Evolutionary conservation across 2,888 invertebrate species (phyloP), one percentile per base, ranked within the genome.

Genomic region (Linhomoeus sp.): DNA sequence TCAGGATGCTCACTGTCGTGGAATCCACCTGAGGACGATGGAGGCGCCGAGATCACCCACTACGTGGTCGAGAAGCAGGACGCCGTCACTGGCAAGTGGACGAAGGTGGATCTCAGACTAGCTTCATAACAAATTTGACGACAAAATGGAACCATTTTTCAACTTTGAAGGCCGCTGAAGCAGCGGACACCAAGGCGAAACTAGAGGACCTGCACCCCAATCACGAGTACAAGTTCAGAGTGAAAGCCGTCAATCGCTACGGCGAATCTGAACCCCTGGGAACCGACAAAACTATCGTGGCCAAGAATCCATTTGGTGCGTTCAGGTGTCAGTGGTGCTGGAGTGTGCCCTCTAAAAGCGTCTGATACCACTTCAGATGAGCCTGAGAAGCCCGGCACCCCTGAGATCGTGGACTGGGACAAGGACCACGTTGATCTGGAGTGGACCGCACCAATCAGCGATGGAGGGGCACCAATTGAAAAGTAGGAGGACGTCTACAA

Each of bases 131-230:
- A n/a, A n/a, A n/a, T n/a, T n/a, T n/a, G n/a, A n/a, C n/a, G n/a
- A n/a, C n/a, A n/a, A n/a, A n/a, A n/a, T n/a, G n/a, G n/a, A n/a
- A n/a, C n/a, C n/a, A n/a, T n/a, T n/a, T n/a, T n/a, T n/a, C n/a
- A n/a, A n/a, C n/a, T n/a, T n/a, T 56, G 3, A 58, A 62, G 48
- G 56, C 55, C 20, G 66, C 63, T 50, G 66, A 65, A 52, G 20
- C 64, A 63, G 35, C 59, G 66, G 43, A 54, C 59, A 52, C 66
- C 61, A 54, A 70, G 65, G 50, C 61, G 51, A 55, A 59, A 45
- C 83, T 85, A 25, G 84, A 85, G 57, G 83, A 86, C 61, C 74
- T 92, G 36, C 80, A 83, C 58, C 88, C 88, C 70, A 84, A 83
- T 29, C 67, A 67, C 51, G 69, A 70, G 50, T 73, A 72, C 55